Percentiles rank a stretch among this genome's conserved stretches.
Evolutionary conservation across 2,113 vertebrate species (phyloP).

Genomic region (Natator depressus): DNA sequence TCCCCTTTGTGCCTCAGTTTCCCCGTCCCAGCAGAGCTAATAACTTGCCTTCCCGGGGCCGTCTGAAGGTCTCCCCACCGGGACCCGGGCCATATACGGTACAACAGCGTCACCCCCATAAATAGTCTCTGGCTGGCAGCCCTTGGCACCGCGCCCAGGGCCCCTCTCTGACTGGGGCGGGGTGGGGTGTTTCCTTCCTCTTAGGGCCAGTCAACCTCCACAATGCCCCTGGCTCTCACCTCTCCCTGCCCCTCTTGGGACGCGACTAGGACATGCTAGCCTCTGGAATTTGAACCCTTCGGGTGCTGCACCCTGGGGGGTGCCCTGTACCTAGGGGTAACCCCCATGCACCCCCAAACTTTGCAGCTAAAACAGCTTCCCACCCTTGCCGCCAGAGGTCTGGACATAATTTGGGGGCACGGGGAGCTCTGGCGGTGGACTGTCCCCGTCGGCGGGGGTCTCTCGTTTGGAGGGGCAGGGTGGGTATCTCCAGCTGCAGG

Average conservation of each 20-base stretch:
- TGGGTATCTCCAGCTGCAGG: neutral
- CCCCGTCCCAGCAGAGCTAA: neutral
- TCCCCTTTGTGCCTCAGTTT: neutral
- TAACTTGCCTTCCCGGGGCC: accelerated
- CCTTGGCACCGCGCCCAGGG: neutral
- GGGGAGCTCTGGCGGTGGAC: too few species aligned
- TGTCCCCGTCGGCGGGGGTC: too few species aligned
- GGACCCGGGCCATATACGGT: neutral
- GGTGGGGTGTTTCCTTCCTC: neutral
- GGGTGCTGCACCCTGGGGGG: neutral
- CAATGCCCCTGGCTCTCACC: neutral
- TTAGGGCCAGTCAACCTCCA: too few species aligned
- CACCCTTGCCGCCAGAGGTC: too few species aligned
- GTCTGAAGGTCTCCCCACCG: accelerated
- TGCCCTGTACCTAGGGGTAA: too few species aligned
- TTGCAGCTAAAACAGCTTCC: neutral
- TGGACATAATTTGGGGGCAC: too few species aligned
- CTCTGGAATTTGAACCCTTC: too few species aligned
- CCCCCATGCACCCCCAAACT: too few species aligned
- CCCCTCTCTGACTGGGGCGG: neutral
- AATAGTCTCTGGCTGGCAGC: neutral
- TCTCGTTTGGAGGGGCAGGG: too few species aligned
- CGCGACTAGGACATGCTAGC: neutral
- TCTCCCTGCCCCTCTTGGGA: neutral
- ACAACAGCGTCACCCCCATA: neutral